phyloP scores from a whole-genome alignment of 2,888 invertebrate species.

The Macrostomum cliftonense region DNA sequence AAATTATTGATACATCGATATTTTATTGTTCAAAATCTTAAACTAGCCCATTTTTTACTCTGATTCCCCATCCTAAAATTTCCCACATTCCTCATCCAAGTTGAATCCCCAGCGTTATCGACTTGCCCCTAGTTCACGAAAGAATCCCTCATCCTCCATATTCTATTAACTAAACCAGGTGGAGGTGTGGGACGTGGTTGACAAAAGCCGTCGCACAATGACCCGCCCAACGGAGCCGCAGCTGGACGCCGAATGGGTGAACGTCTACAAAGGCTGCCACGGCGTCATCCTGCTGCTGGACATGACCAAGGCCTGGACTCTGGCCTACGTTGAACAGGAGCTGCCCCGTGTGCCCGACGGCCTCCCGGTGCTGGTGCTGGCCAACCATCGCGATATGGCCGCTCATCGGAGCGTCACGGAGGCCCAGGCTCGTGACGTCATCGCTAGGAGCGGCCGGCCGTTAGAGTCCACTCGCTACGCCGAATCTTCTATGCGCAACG shows the following conservation, averaged over 20 bases:
- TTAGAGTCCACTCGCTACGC: constrained; percentile 52
- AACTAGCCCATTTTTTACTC: too few relatives aligned
- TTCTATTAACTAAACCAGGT: too few relatives aligned
- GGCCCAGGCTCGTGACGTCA: constrained; percentile 52
- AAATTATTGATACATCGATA: too few relatives aligned
- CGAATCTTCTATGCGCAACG: constrained; percentile 82
- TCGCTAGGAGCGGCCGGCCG: constrained; percentile 48
- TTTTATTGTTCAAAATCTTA: too few relatives aligned
- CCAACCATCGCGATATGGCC: constrained; percentile 89
- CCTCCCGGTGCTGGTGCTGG: constrained; percentile 63
- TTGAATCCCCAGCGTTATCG: too few relatives aligned
- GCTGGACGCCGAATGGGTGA: constrained; percentile 76
- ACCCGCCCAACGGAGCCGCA: constrained; percentile 25
- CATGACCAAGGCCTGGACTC: constrained; percentile 87
- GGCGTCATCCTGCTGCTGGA: constrained; percentile 82
- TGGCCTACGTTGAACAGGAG: constrained; percentile 76
- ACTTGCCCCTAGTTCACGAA: too few relatives aligned
- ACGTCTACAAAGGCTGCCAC: constrained; percentile 84
- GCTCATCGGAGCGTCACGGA: constrained; percentile 66
- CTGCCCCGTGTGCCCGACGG: constrained; percentile 50
- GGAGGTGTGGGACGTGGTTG: constrained; percentile 94
- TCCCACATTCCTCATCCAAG: too few relatives aligned
- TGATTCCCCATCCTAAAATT: constrained; percentile 5
- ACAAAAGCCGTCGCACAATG: constrained; percentile 52
- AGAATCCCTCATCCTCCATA: too few relatives aligned